Evolutionary conservation across 2,888 invertebrate species (phyloP), one percentile per base, ranked within the genome.

Genomic region (Chrysolina oricalcia): DNA sequence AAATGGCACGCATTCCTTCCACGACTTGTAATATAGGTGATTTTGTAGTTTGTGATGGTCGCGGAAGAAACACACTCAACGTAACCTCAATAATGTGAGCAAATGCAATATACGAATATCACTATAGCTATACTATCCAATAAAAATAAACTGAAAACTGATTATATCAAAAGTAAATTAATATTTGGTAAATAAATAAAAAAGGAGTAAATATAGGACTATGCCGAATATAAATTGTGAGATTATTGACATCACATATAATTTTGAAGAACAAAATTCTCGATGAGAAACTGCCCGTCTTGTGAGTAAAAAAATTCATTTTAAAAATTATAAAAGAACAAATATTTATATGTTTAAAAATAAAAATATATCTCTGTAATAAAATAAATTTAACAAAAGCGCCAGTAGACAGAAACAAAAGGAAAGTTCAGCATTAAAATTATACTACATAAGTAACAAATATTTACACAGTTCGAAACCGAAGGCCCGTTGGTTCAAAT

Each of bases 191-290:
- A 86, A 87, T 84, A 86, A 86, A 85, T 85, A 81, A 82, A 81
- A 82, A 82, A 78, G 75, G 80, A 80, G 79, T 83, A 83, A 81
- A 83, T 81, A 83, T 80, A 81, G 74, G 80, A 83, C 83, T 81
- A 81, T 83, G 81, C 83, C 81, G 81, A 83, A 85, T 82, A 82
- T 85, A 83, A 84, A 85, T 81, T 84, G 84, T 87, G 87, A 88
- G 88, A 89, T 88, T 88, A 87, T 87, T 87, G 87, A 88, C 88
- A 88, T 88, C 88, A 88, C 88, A 88, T 88, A 84, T 82, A 88
- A 87, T 87, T 87, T 88, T 86, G 87, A 88, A 88, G 87, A 87
- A 88, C 85, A 85, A 83, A 77, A 78, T 78, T 80, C 75, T 69
- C 72, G 74, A 72, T 69, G 78, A 78, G 81, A 81, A 83, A 82